These are phyloP conservation scores for Corythaixoides concolor DNA, from an alignment of 2,113 vertebrate species.

Conservation along the genomic window DNA sequence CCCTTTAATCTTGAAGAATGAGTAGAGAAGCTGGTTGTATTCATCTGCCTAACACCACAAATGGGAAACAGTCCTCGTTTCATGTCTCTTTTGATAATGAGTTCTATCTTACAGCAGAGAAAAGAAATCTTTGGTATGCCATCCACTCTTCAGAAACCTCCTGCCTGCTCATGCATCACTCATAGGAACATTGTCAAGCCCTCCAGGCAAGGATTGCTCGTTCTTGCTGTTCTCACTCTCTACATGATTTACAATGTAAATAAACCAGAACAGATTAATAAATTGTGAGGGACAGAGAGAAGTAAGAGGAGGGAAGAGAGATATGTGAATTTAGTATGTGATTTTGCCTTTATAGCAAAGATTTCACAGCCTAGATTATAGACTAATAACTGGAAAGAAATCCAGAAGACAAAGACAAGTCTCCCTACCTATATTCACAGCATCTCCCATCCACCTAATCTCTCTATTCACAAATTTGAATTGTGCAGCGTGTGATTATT, in stretches of 20 bases:
- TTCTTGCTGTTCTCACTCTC: background rate
- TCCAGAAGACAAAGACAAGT: background rate
- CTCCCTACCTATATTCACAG: background rate
- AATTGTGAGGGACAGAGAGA: background rate
- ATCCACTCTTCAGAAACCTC: background rate
- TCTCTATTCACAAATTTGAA: background rate
- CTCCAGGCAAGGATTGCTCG: background rate
- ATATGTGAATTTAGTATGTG: background rate
- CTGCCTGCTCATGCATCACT: background rate
- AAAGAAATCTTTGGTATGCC: background rate
- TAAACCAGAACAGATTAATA: background rate
- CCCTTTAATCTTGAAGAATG: conserved; percentile 17
- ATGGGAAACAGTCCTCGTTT: background rate
- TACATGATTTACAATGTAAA: conserved; percentile 4
- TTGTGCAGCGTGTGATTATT: fast-evolving
- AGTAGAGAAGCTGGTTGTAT: background rate
- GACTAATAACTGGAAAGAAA: background rate
- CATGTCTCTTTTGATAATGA: background rate
- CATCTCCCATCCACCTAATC: background rate
- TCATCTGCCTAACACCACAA: background rate
- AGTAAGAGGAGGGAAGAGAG: background rate
- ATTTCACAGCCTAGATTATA: background rate
- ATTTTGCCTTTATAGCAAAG: background rate
- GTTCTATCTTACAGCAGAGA: background rate
- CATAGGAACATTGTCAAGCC: background rate